Percentiles rank a stretch among this genome's conserved stretches.
Conservation (phyloP, 2,888 invertebrate species). For the Clusia tigrina region DNA sequence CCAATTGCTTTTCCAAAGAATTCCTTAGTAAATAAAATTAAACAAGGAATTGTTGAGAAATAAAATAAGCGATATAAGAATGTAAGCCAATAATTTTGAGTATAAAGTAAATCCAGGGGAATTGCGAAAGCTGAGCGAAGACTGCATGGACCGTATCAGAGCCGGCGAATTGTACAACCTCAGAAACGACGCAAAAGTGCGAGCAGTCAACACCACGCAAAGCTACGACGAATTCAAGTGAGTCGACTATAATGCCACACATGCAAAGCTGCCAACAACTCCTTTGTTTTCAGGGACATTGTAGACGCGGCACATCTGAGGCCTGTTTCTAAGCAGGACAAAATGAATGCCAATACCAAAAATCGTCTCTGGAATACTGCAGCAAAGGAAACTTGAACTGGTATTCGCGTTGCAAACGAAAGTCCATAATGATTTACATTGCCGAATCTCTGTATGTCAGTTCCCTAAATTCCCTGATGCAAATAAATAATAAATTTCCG, state of each 20-base stretch:
- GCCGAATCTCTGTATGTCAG: no score
- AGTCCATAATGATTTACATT: no score
- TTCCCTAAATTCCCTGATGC: no score
- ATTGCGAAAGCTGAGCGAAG: conserved; percentile 71
- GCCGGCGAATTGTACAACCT: conserved; percentile 76
- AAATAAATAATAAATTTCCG: no score
- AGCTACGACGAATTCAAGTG: conserved; percentile 80
- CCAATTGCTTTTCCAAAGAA: no score
- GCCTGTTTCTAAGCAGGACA: conserved; percentile 71
- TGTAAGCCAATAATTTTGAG: neutral
- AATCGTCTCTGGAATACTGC: conserved; percentile 59
- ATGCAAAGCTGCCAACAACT: neutral
- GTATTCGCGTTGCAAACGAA: no score
- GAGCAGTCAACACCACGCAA: conserved; percentile 74
- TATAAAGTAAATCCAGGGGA: conserved; percentile 66
- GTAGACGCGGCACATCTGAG: conserved; percentile 78
- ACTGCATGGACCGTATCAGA: conserved; percentile 71
- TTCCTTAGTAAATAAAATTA: no score
- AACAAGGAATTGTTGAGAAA: no score
- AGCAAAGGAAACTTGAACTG: conserved; percentile 41
- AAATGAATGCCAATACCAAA: conserved; percentile 57
- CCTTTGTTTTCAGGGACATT: conserved; percentile 63
- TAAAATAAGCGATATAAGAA: no score
- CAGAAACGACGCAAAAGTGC: conserved; percentile 79
- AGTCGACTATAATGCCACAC: no score